Evolutionary conservation across 2,797 vertebrate genomes (phyloP).

Genomic region (Nyctalus aviator): DNA sequence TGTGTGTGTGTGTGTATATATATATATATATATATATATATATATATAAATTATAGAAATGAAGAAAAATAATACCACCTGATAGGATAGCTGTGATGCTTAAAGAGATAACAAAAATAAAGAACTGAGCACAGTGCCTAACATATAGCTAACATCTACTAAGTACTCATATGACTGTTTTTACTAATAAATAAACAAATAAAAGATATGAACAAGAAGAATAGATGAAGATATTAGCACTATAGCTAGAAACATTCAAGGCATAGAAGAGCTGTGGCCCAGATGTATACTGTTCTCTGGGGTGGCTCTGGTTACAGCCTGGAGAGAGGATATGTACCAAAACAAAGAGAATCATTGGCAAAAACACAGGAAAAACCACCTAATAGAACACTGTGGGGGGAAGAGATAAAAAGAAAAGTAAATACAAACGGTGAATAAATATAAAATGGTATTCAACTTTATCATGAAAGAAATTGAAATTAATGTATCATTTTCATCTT

Average conservation of each 20-base stretch:
- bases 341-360: background rate
- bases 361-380: constrained; percentile 7
- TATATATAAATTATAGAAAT: background rate
- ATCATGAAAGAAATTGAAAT: constrained; percentile 33
- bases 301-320: constrained; percentile 37
- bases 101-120: background rate
- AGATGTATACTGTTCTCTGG: constrained; percentile 33
- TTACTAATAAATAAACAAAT: constrained; percentile 9
- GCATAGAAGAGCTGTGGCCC: background rate
- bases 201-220: constrained; percentile 16
- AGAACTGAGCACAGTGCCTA: background rate
- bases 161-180: background rate
- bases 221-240: background rate
- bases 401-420: background rate
- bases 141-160: background rate
- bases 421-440: background rate
- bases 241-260: constrained; percentile 10
- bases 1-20: too few species aligned
- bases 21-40: too few species aligned
- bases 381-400: background rate
- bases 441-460: background rate
- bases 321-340: background rate
- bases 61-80: background rate
- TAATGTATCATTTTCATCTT: background rate
- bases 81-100: background rate